phyloP scores from a whole-genome alignment of 2,113 vertebrate genomes.

The Nettapus auritus region DNA sequence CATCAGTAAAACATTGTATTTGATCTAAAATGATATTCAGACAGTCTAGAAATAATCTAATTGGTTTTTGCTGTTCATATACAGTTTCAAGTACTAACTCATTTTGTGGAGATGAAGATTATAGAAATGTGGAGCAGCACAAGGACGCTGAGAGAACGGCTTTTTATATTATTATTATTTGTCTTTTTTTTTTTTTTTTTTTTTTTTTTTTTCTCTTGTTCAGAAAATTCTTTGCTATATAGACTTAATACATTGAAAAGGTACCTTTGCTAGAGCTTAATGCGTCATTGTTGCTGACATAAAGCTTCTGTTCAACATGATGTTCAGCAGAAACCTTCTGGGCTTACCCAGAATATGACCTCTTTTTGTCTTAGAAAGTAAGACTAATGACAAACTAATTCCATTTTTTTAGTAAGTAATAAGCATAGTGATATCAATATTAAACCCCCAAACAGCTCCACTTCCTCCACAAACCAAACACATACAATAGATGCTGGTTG shows the following conservation, averaged over 20 bases:
- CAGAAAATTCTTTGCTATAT: neutral
- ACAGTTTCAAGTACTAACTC: neutral
- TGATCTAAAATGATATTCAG: neutral
- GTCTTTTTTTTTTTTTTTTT: accelerated
- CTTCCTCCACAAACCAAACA: neutral
- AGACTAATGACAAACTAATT: neutral
- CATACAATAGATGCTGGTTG: neutral
- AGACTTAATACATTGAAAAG: neutral
- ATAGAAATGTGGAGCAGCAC: neutral
- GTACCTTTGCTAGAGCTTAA: neutral
- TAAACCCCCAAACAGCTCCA: neutral
- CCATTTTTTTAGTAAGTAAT: neutral
- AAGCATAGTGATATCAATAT: neutral
- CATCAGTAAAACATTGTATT: neutral
- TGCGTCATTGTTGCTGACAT: neutral
- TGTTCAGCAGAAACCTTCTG: neutral
- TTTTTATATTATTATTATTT: neutral
- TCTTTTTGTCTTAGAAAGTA: neutral
- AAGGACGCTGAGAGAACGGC: neutral
- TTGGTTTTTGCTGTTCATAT: neutral
- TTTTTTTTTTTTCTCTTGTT: accelerated
- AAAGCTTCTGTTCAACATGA: neutral
- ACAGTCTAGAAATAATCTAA: neutral
- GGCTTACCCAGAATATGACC: neutral
- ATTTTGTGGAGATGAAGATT: neutral